These are phyloP conservation scores for Aricia agestis DNA, from an alignment of 1,140 invertebrate species.

Conservation along the genomic window DNA sequence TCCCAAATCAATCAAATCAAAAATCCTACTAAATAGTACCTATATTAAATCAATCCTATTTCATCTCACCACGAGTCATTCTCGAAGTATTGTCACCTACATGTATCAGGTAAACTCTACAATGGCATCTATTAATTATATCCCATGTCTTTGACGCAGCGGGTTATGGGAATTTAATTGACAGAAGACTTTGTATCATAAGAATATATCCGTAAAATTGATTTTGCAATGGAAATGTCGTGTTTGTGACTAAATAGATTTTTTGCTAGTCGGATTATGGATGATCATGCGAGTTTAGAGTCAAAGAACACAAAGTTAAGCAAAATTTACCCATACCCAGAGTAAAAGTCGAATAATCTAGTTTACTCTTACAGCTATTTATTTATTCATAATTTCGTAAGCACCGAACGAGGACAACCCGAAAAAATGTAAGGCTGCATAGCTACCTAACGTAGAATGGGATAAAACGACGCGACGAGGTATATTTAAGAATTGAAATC, in stretches of 20 bases:
- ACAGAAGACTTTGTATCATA: constrained; percentile 2
- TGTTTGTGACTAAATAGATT: not conserved
- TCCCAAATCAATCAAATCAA: no score
- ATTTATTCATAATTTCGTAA: no score
- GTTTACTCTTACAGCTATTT: no score
- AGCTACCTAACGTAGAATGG: not conserved
- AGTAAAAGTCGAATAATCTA: no score
- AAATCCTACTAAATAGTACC: no score
- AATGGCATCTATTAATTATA: constrained; percentile 2
- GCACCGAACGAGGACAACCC: no score
- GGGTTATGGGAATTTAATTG: not conserved
- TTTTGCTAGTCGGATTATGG: constrained; percentile 40
- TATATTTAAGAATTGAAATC: not conserved
- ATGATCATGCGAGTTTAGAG: constrained; percentile 53
- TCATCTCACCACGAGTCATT: not conserved
- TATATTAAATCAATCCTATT: not conserved
- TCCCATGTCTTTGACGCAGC: not conserved
- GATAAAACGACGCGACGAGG: no score
- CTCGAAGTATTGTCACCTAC: not conserved
- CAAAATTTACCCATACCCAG: no score
- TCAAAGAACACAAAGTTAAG: not conserved
- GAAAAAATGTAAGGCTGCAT: no score
- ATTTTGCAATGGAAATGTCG: not conserved
- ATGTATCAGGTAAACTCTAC: constrained; percentile 1
- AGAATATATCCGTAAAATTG: not conserved